Evolutionary conservation across 1,140 invertebrate species (phyloP).

Genomic region (Diachasmimorpha longicaudata): DNA sequence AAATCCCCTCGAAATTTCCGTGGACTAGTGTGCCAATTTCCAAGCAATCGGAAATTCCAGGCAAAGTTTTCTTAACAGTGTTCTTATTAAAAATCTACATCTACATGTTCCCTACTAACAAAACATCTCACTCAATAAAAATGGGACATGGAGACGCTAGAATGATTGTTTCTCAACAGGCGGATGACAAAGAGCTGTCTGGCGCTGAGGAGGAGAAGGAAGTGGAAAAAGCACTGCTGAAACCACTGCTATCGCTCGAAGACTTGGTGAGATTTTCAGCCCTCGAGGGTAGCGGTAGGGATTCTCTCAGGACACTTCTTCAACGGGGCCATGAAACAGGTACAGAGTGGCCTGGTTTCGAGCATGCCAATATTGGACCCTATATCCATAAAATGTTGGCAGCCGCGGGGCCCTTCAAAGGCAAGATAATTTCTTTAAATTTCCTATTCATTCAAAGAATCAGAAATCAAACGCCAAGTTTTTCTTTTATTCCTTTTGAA

Average conservation of each 20-base stretch:
- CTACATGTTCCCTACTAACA: conserved; percentile 12
- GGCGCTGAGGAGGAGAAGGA: conserved; percentile 72
- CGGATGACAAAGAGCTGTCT: conserved; percentile 68
- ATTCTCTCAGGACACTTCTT: conserved; percentile 67
- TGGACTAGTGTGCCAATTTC: no score
- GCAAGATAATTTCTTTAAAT: conserved; percentile 28
- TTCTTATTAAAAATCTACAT: background rate
- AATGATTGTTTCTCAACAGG: conserved; percentile 49
- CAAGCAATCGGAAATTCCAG: no score
- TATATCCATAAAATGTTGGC: conserved; percentile 66
- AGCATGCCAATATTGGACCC: conserved; percentile 65
- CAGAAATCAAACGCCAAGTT: no score
- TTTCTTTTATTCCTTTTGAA: no score
- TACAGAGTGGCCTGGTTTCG: conserved; percentile 62
- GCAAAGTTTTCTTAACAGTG: background rate
- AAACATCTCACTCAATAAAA: background rate
- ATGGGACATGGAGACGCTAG: conserved; percentile 24
- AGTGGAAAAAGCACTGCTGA: conserved; percentile 67
- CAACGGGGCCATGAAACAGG: conserved; percentile 62
- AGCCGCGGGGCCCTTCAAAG: conserved; percentile 57
- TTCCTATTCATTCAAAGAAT: background rate
- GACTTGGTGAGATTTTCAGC: conserved; percentile 68
- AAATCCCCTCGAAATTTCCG: no score
- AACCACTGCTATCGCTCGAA: conserved; percentile 66
- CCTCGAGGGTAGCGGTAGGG: conserved; percentile 61